Evolutionary conservation across 2,113 vertebrate genomes (phyloP), one percentile per base, ranked within the genome.

Genomic region (Gymnarchus niloticus): DNA sequence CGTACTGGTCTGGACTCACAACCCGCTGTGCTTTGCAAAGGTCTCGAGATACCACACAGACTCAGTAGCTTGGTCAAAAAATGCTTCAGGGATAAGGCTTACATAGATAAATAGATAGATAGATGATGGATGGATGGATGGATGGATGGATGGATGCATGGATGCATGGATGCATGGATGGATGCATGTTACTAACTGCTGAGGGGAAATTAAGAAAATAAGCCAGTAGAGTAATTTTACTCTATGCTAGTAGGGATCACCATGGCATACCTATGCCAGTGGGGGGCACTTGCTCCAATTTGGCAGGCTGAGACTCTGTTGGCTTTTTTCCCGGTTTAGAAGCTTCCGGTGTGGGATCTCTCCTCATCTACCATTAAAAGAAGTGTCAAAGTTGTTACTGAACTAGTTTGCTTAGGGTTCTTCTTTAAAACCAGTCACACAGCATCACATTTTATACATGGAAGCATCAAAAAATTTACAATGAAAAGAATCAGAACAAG

Each of bases 251-350:
- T 28, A 69, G 61, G 61, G 28, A 17, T 69, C 61, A 69, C 61
- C 28, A 37, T 25, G 37, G 2, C 61, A 93, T 90, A 98, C 98
- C 98, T 95, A 96, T 95, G 85, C 96, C 95, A 86, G 96, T 94
- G 87, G 96, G 96, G 9, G 93, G 93, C 3, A 95, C 94, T 89
- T 96, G 96, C 3, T 93, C 91, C 0, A 88, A 90, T 93, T 96
- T 97, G 33, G 93, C 95, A 7, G 95, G 95, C 85, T 95, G 95
- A 87, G 94, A 93, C 28, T 95, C 92, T 2, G 91, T 94, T 73
- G 95, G 95, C 93, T 98, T 99, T 12, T 94, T 94, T 89, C 95
- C 90, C 78, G 93, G 52, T 19, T 57, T 94, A 25, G 94, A 87
- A 91, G 95, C 95, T 0, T 88, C 77, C 0, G 96, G 94, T 2